Evolutionary conservation across 2,113 vertebrate species (phyloP), one percentile per base, ranked within the genome.

Genomic region (Tyto alba): DNA sequence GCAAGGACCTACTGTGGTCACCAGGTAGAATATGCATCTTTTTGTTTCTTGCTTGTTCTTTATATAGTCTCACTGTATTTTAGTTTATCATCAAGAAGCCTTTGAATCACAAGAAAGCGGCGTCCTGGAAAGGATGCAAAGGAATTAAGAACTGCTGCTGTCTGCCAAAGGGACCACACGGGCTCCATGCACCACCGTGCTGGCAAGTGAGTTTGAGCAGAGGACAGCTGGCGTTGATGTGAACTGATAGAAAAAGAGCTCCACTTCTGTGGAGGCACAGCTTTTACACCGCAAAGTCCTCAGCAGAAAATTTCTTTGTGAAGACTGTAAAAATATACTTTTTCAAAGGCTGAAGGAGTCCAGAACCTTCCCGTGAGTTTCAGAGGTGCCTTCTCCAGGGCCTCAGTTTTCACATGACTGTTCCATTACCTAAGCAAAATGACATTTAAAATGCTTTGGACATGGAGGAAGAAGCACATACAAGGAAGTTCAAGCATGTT

Each of bases 341-440:
- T 92, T 90, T 52, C 56, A 77, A 87, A 84, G 34, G 7, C 25
- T 81, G 40, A 84, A 87, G 40, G 17, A 71, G 19, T 66, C 38
- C 83, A 87, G 55, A 89, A 6, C 8, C 36, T 92, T 72, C 56
- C 22, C 7, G 2, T 64, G 27, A 56, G 36, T 88, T 78, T 90
- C 92, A 93, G 66, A 89, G 43, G 16, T 84, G 34, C 40, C 36
- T 81, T 74, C 38, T 92, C 4, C 17, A 66, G 34, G 73, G 47
- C 57, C 62, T 87, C 45, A 62, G 40, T 87, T 95, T 95, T 94
- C 79, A 72, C 48, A 40, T 0, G 4, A 41, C 56, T 90, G 45
- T 90, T 94, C 88, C 56, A 82, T 92, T 89, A 90, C 60, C 48
- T 85, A 75, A 92, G 62, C 23, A 80, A 84, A 90, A 72, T 53